Conservation (phyloP, 2,888 invertebrate genomes). For the Torymus aiolomorphi region DNA sequence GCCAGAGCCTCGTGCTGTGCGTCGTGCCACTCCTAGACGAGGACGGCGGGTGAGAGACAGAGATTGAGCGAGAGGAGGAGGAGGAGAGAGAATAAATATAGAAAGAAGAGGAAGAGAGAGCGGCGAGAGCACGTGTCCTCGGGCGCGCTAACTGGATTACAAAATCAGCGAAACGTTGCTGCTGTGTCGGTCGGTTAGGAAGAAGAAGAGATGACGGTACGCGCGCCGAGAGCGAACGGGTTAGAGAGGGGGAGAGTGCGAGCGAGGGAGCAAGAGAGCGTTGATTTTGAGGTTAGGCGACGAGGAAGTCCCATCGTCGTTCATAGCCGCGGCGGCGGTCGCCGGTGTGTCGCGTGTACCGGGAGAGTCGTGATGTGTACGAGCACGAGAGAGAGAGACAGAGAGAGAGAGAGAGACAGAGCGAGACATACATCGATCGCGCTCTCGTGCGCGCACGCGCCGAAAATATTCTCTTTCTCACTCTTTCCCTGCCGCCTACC, state of each 20-base stretch:
- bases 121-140: conserved; percentile 47
- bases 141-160: conserved; percentile 59
- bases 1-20: conserved; percentile 37
- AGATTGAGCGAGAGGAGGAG: background rate
- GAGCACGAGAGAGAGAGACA: background rate
- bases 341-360: too few relatives aligned
- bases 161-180: conserved; percentile 51
- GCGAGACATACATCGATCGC: conserved; percentile 30
- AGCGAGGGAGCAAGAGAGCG: conserved; percentile 13
- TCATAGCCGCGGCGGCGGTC: too few relatives aligned
- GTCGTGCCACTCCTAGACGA: conserved; percentile 44
- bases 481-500: too few relatives aligned
- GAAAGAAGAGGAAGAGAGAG: conserved; percentile 4
- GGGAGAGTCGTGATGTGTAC: background rate
- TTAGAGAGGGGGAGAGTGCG: background rate
- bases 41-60: background rate
- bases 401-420: conserved; percentile 1
- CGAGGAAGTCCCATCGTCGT: too few relatives aligned
- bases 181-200: too few relatives aligned
- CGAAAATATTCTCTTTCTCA: background rate
- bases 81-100: conserved; percentile 7
- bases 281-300: too few relatives aligned
- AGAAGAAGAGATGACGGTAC: too few relatives aligned
- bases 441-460: conserved; percentile 14
- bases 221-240: too few relatives aligned